Percentiles rank a stretch among this genome's conserved stretches.
Evolutionary conservation across 2,797 vertebrate genomes (phyloP).

Genomic region (Gobionotothen gibberifrons): DNA sequence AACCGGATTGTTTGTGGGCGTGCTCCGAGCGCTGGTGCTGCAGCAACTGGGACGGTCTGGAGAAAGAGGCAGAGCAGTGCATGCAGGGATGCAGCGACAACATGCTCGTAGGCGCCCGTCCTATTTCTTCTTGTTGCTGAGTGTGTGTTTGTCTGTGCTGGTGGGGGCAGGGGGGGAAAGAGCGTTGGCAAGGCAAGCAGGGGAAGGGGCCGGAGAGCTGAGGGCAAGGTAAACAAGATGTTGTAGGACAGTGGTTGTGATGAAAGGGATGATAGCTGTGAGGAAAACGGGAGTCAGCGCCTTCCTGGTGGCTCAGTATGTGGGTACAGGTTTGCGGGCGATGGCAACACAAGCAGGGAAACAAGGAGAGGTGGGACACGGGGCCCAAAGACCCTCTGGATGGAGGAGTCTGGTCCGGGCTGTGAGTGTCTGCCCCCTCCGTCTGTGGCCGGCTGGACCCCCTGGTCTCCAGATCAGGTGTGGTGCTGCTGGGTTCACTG

Average conservation of each 20-base stretch:
- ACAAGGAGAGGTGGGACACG: constrained; percentile 70
- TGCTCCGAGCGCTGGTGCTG: constrained; percentile 86
- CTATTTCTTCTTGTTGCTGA: constrained; percentile 64
- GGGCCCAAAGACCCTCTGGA: constrained; percentile 50
- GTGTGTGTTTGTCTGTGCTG: constrained; percentile 66
- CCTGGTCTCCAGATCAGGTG: constrained; percentile 22
- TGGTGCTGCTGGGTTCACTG: constrained; percentile 53
- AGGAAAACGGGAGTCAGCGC: constrained; percentile 47
- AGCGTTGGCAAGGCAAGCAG: constrained; percentile 73
- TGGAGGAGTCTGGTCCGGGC: constrained; percentile 26
- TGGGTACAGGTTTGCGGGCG: constrained; percentile 74
- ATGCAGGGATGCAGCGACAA: constrained; percentile 79
- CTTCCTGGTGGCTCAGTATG: constrained; percentile 68
- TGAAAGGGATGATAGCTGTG: constrained; percentile 81
- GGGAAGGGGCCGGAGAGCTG: constrained; percentile 73
- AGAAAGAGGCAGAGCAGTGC: constrained; percentile 84
- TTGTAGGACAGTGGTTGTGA: constrained; percentile 81
- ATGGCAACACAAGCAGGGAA: constrained; percentile 83
- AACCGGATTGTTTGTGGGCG: constrained; percentile 77
- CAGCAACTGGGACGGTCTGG: constrained; percentile 84
- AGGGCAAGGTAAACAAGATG: constrained; percentile 76
- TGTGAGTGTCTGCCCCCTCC: constrained; percentile 55
- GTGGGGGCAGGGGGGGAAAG: constrained; percentile 71
- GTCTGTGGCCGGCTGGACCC: constrained; percentile 41
- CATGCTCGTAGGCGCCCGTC: not conserved